phyloP scores from a whole-genome alignment of 2,888 invertebrate genomes.

The Drosophila emarginata region DNA sequence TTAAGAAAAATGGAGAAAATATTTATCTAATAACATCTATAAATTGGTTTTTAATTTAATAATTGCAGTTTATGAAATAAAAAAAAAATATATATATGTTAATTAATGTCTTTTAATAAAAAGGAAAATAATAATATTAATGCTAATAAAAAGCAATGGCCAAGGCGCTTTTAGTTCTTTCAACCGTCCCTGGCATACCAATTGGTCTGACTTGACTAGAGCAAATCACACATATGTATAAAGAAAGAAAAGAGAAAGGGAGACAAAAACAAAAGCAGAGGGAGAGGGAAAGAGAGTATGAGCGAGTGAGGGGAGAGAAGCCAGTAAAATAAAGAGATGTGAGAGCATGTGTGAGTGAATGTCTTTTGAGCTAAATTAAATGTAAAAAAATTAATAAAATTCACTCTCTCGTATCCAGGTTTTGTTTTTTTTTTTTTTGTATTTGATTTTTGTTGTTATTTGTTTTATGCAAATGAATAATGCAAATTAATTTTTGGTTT shows the following conservation, averaged over 20 bases:
- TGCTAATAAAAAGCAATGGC: too few species aligned
- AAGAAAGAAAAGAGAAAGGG: background rate
- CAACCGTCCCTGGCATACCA: background rate
- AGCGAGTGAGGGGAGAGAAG: background rate
- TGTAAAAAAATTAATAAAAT: constrained; percentile 9
- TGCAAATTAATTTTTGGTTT: constrained; percentile 24
- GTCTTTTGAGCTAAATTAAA: constrained; percentile 6
- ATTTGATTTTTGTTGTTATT: constrained; percentile 21
- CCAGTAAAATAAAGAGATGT: background rate
- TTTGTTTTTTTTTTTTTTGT: constrained; percentile 34
- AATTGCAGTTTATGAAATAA: too few species aligned
- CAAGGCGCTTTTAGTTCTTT: background rate
- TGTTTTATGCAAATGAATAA: constrained; percentile 16
- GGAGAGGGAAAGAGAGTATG: background rate
- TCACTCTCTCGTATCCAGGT: background rate
- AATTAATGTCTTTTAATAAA: too few species aligned
- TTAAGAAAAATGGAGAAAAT: too few species aligned
- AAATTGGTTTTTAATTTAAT: too few species aligned
- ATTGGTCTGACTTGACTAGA: background rate
- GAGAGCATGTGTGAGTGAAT: background rate
- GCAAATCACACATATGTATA: background rate
- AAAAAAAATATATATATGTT: too few species aligned
- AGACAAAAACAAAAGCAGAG: background rate
- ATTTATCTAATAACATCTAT: too few species aligned
- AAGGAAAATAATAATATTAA: too few species aligned